Conservation (phyloP, 2,888 invertebrate genomes). For the Sepiola atlantica region DNA sequence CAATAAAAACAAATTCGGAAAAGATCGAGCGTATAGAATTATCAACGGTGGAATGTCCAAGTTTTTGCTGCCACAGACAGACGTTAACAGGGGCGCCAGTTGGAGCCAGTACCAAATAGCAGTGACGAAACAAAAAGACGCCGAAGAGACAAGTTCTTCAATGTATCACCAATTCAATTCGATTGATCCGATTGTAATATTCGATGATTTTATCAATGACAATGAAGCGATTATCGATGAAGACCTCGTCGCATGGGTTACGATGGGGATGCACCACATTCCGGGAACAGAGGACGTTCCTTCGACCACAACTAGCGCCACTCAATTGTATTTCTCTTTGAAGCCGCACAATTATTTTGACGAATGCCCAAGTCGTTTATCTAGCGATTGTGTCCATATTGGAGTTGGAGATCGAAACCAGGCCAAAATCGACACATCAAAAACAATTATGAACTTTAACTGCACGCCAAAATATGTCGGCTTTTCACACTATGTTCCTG, state of each 20-base stretch:
- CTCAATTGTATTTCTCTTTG: conserved; percentile 61
- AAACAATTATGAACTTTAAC: neutral
- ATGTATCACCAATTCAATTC: conserved; percentile 68
- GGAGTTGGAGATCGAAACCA: neutral
- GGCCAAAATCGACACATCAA: neutral
- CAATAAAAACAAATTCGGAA: conserved; percentile 59
- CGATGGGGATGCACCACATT: conserved; percentile 65
- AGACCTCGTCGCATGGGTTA: conserved; percentile 71
- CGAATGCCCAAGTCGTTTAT: conserved; percentile 64
- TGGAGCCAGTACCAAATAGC: conserved; percentile 68
- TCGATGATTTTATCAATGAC: conserved; percentile 64
- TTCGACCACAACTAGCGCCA: conserved; percentile 61
- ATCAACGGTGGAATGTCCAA: conserved; percentile 57
- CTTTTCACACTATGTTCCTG: neutral
- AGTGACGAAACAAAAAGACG: conserved; percentile 66
- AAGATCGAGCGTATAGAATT: conserved; percentile 60
- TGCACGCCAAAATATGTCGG: neutral
- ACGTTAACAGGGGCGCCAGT: conserved; percentile 58
- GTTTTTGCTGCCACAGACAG: conserved; percentile 59
- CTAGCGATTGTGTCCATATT: conserved; percentile 61
- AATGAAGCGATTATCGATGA: conserved; percentile 67
- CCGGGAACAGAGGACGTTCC: conserved; percentile 71
- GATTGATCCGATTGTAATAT: conserved; percentile 66
- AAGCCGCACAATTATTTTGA: conserved; percentile 70
- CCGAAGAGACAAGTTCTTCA: conserved; percentile 64